phyloP scores from a whole-genome alignment of 2,888 invertebrate genomes.

The Ormyrus labotus region DNA sequence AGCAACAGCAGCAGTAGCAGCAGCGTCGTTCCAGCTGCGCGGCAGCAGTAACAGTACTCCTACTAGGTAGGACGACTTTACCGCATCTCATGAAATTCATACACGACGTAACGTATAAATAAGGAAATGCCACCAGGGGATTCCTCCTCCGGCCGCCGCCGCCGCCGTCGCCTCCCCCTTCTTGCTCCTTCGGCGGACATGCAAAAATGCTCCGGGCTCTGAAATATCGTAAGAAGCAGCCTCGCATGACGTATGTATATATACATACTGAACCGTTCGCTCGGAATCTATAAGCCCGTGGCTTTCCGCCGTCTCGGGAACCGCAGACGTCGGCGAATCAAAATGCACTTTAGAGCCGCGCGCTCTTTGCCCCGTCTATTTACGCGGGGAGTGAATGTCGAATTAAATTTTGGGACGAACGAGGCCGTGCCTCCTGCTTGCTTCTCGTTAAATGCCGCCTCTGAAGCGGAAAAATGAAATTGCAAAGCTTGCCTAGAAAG shows the following conservation, averaged over 20 bases:
- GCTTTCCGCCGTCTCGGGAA: not conserved
- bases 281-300: slow-evolving; percentile 16
- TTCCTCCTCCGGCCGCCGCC: too few relatives aligned
- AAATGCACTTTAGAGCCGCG: slow-evolving; percentile 34
- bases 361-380: not conserved
- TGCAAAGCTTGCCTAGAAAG: not conserved
- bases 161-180: too few relatives aligned
- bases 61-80: not conserved
- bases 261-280: not conserved
- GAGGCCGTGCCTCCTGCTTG: not conserved
- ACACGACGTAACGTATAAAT: slow-evolving; percentile 63
- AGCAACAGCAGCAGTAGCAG: not conserved
- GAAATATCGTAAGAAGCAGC: slow-evolving; percentile 1
- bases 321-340: slow-evolving; percentile 30
- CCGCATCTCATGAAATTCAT: slow-evolving; percentile 62
- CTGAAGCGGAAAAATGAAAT: slow-evolving; percentile 30
- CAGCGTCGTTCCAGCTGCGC: too few relatives aligned
- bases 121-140: slow-evolving; percentile 58
- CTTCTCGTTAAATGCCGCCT: slow-evolving; percentile 1
- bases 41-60: too few relatives aligned
- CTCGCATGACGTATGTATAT: not conserved
- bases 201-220: not conserved
- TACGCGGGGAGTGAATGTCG: slow-evolving; percentile 2
- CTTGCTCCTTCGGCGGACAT: not conserved
- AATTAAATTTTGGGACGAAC: slow-evolving; percentile 19